Percentiles rank a stretch among this genome's conserved stretches.
Conservation (phyloP, 2,113 vertebrate genomes). For the Caracal caracal region DNA sequence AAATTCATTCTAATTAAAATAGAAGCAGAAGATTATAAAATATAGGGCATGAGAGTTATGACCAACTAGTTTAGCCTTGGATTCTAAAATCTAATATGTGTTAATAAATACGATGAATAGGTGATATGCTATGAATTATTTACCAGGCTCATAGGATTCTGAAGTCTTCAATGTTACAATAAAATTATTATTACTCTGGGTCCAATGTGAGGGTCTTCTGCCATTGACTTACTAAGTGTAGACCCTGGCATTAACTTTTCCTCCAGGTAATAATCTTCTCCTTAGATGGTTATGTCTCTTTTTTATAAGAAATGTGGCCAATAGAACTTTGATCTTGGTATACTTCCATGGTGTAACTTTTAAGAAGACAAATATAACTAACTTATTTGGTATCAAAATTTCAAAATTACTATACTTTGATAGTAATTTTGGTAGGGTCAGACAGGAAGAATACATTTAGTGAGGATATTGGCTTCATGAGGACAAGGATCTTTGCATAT, state of each 20-base stretch:
- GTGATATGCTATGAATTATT: neutral
- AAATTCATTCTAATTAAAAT: slow-evolving; percentile 14
- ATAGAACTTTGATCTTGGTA: neutral
- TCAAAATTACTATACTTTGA: neutral
- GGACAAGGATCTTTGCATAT: neutral
- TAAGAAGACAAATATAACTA: neutral
- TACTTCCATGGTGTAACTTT: neutral
- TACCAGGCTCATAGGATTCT: neutral
- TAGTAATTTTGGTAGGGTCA: neutral
- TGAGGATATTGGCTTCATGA: neutral
- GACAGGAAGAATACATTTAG: neutral
- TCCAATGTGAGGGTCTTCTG: neutral
- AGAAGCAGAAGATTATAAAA: neutral
- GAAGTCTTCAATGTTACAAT: neutral
- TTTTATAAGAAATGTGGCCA: neutral
- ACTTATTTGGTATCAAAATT: neutral
- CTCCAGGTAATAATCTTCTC: neutral
- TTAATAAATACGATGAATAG: slow-evolving; percentile 3
- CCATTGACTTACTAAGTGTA: neutral
- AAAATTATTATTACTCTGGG: neutral
- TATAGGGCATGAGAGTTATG: neutral
- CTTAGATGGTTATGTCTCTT: neutral
- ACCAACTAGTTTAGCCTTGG: neutral
- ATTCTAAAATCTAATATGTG: neutral
- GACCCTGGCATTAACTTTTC: neutral